phyloP scores from a whole-genome alignment of 2,113 vertebrate species.

The Apteryx mantelli region DNA sequence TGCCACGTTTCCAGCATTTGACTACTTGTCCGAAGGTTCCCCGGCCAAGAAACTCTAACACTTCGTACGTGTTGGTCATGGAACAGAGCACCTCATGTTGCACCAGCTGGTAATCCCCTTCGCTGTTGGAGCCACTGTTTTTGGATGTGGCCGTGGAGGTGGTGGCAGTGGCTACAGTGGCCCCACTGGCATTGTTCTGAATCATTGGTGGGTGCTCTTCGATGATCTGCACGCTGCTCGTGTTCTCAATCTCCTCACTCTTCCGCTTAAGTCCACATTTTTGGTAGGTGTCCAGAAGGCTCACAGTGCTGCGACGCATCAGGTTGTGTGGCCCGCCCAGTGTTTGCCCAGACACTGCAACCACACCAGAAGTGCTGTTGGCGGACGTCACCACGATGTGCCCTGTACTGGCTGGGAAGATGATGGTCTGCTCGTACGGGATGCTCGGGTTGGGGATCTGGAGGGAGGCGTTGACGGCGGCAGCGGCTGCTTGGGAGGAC shows the following conservation, averaged over 20 bases:
- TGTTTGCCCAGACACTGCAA: conserved; percentile 83
- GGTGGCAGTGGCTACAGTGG: conserved; percentile 87
- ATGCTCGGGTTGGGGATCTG: conserved; percentile 89
- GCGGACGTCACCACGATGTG: conserved; percentile 95
- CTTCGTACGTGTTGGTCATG: conserved; percentile 98
- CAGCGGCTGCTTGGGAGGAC: conserved; percentile 86
- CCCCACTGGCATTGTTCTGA: conserved; percentile 91
- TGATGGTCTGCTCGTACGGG: conserved; percentile 96
- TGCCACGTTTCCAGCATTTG: conserved; percentile 99
- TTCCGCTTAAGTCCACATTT: conserved; percentile 99
- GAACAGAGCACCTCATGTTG: conserved; percentile 99
- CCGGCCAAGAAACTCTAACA: conserved; percentile 95
- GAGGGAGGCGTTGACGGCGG: conserved; percentile 91
- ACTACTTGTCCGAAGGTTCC: conserved; percentile 99
- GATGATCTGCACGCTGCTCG: conserved; percentile 95
- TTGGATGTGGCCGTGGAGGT: conserved; percentile 96
- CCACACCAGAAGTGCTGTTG: conserved; percentile 88
- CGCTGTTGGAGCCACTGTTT: conserved; percentile 95
- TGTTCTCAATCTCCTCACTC: conserved; percentile 96
- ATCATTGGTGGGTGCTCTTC: conserved; percentile 95
- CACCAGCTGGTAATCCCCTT: conserved; percentile 97
- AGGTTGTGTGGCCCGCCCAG: conserved; percentile 93
- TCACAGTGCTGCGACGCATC: conserved; percentile 98
- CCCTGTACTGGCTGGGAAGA: conserved; percentile 92
- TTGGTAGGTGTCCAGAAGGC: conserved; percentile 98